Evolutionary conservation across 2,888 invertebrate species (phyloP).

Genomic region (Byasa hedistus): DNA sequence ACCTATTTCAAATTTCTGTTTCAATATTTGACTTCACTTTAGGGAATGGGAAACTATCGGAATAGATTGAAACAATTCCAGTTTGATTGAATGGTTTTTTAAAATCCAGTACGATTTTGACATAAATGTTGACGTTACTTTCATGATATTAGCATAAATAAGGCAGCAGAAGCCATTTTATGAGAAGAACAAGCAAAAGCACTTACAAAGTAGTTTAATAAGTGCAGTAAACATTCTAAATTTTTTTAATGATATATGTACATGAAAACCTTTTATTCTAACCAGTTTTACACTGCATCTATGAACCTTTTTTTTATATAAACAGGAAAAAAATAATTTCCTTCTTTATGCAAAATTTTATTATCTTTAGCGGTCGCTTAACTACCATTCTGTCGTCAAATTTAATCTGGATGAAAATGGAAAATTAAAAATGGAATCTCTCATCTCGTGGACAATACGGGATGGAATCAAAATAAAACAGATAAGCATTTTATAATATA

Average conservation of each 20-base stretch:
- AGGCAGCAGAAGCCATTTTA: no score
- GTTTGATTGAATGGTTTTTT: background rate
- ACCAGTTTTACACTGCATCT: no score
- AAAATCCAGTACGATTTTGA: background rate
- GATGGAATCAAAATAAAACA: conserved; percentile 7
- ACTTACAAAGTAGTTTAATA: no score
- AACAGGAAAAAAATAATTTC: conserved; percentile 29
- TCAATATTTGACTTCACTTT: conserved; percentile 8
- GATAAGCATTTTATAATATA: background rate
- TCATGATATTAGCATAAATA: background rate
- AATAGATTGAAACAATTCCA: conserved; percentile 11
- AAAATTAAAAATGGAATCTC: conserved; percentile 46
- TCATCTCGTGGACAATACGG: conserved; percentile 7
- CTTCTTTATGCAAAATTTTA: conserved; percentile 53
- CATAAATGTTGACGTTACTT: background rate
- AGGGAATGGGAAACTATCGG: conserved; percentile 1
- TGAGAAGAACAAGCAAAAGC: no score
- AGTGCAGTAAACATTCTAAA: background rate
- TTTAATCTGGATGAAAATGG: conserved; percentile 52
- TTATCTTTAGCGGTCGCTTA: conserved; percentile 43
- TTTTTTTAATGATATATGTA: background rate
- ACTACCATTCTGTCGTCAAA: conserved; percentile 45
- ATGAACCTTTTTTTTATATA: background rate
- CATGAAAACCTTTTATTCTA: background rate
- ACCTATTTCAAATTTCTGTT: conserved; percentile 16